Conservation (phyloP, 1,140 invertebrate genomes). For the Drosophila lacteicornis region DNA sequence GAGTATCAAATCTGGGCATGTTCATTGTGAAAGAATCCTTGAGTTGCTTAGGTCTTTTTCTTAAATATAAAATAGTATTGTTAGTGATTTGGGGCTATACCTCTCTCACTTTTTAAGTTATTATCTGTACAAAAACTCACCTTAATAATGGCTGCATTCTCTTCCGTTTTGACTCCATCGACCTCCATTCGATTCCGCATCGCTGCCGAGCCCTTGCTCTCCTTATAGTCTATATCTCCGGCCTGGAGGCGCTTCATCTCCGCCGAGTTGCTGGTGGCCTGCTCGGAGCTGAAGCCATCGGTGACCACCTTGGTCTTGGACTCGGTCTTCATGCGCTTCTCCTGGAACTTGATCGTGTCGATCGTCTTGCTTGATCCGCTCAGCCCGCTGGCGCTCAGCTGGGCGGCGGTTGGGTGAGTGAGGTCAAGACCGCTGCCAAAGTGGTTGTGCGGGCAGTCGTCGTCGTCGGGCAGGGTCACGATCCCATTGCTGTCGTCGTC, state of each 20-base stretch:
- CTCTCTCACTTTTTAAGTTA: background rate
- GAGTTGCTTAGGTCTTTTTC: background rate
- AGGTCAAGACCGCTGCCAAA: conserved; percentile 69
- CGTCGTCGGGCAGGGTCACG: conserved; percentile 92
- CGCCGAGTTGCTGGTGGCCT: conserved; percentile 89
- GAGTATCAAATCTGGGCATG: too few species aligned
- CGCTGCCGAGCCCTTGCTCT: conserved; percentile 88
- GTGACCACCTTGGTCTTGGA: conserved; percentile 92
- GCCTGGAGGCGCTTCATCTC: conserved; percentile 92
- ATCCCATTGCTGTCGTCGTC: conserved; percentile 87
- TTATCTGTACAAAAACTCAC: conserved; percentile 84
- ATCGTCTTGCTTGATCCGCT: conserved; percentile 78
- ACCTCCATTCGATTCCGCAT: conserved; percentile 89
- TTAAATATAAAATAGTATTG: background rate
- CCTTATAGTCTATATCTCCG: conserved; percentile 91
- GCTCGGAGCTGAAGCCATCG: conserved; percentile 92
- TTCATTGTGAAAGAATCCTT: too few species aligned
- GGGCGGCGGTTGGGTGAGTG: conserved; percentile 59
- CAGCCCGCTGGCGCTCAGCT: conserved; percentile 62
- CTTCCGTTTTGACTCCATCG: conserved; percentile 91
- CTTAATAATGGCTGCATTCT: conserved; percentile 90
- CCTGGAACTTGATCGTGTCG: conserved; percentile 91
- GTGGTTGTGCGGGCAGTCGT: conserved; percentile 85
- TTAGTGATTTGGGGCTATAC: background rate
- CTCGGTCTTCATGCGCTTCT: conserved; percentile 91